phyloP scores from a whole-genome alignment of 2,113 vertebrate species.

The Psittacula cyanocephala region DNA sequence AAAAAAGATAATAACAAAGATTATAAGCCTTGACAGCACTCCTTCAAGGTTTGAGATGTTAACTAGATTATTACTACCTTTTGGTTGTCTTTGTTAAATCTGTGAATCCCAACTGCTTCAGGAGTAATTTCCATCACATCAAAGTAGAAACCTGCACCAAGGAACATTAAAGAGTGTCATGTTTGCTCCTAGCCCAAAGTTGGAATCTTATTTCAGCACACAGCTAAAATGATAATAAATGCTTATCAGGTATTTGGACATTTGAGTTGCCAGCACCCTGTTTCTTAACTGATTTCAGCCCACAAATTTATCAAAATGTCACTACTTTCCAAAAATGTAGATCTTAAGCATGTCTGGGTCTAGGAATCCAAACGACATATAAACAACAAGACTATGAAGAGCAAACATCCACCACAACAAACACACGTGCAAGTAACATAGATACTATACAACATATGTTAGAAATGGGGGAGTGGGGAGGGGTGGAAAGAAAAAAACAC shows the following conservation, averaged over 20 bases:
- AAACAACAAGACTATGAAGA: not conserved
- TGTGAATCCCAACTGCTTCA: conserved; percentile 80
- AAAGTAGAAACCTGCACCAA: conserved; percentile 86
- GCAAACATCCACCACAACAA: not conserved
- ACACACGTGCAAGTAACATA: not conserved
- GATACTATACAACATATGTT: not conserved
- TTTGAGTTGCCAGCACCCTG: not conserved
- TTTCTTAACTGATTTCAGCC: not conserved
- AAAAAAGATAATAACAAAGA: not conserved
- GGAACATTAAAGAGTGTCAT: not conserved
- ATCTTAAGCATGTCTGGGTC: not conserved
- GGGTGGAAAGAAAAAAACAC: not conserved
- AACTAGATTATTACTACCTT: conserved; percentile 71
- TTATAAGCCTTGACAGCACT: not conserved
- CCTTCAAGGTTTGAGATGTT: not conserved
- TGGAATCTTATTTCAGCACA: not conserved
- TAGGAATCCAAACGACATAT: not conserved
- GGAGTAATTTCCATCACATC: conserved; percentile 95
- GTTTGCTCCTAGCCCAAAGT: not conserved
- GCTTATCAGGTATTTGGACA: not conserved
- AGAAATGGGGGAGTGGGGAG: not conserved
- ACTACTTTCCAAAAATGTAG: not conserved
- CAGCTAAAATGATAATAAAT: not conserved
- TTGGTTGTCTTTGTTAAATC: conserved; percentile 78
- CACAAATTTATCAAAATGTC: not conserved